These are phyloP conservation scores for Torymus texanus DNA, from an alignment of 2,888 invertebrate genomes.

Conservation along the genomic window DNA sequence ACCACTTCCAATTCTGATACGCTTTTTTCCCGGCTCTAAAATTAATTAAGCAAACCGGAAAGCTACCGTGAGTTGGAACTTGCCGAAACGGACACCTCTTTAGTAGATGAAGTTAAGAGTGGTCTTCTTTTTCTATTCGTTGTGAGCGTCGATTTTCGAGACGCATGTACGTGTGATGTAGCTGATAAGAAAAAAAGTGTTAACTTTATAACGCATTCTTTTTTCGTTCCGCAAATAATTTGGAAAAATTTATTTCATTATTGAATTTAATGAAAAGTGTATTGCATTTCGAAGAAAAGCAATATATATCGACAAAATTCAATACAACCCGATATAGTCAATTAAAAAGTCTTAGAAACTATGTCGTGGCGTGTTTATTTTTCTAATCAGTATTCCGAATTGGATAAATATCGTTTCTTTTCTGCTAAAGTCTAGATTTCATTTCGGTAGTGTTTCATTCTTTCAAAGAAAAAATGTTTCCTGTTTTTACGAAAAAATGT, in stretches of 20 bases:
- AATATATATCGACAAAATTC: conserved; percentile 9
- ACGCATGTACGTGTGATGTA: conserved; percentile 39
- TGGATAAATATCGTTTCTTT: background rate
- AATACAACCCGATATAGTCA: conserved; percentile 8
- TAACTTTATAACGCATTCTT: conserved; percentile 36
- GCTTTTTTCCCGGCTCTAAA: background rate
- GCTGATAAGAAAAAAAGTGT: conserved; percentile 26
- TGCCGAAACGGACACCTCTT: conserved; percentile 34
- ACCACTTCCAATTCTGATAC: background rate
- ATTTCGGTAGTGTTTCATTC: conserved; percentile 33
- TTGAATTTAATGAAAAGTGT: background rate
- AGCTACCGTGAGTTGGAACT: conserved; percentile 26
- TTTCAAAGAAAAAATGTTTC: conserved; percentile 10
- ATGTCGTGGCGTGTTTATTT: conserved; percentile 16
- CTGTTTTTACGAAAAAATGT: conserved; percentile 1
- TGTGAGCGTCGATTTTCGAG: conserved; percentile 25
- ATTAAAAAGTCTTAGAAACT: conserved; percentile 19
- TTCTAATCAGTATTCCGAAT: conserved; percentile 16
- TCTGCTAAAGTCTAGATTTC: conserved; percentile 26
- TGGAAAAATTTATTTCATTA: conserved; percentile 32
- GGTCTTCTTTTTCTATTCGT: conserved; percentile 18
- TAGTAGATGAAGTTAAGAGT: conserved; percentile 12
- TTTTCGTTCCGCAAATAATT: conserved; percentile 28
- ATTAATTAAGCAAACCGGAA: background rate
- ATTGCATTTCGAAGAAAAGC: conserved; percentile 12